These are phyloP conservation scores for Cephalopachus bancanus DNA, from an alignment of 2,797 vertebrate species.

Conservation along the genomic window DNA sequence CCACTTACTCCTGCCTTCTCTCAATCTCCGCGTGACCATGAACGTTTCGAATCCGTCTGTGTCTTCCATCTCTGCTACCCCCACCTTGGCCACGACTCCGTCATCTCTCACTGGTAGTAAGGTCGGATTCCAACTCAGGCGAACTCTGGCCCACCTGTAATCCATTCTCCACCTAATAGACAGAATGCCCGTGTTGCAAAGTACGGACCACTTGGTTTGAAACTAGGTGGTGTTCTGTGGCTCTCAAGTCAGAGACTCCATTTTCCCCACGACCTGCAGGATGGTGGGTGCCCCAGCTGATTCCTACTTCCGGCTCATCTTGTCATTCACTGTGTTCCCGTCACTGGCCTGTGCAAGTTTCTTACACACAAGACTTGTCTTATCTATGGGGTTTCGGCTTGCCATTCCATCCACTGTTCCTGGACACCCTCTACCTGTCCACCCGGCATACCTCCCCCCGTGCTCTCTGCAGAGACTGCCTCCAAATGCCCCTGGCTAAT, in stretches of 20 bases:
- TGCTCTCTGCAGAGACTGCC: neutral
- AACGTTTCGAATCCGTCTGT: neutral
- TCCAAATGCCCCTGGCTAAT: neutral
- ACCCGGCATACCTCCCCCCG: neutral
- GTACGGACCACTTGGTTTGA: neutral
- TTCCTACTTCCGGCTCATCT: neutral
- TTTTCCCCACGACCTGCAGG: neutral
- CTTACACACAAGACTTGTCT: neutral
- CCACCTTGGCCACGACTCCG: neutral
- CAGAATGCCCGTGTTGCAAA: neutral
- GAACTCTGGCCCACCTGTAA: neutral
- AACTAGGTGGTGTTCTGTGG: neutral
- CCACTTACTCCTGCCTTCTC: neutral
- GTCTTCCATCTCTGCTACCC: neutral
- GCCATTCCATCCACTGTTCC: neutral
- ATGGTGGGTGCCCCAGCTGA: neutral
- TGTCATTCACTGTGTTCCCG: neutral
- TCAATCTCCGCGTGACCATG: neutral
- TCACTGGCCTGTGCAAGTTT: neutral
- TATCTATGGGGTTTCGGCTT: neutral
- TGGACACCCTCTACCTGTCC: neutral
- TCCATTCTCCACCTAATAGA: neutral
- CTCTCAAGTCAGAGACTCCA: neutral
- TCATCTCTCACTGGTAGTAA: neutral
- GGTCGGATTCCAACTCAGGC: conserved; percentile 8